Base-by-base conservation (phyloP, 2,888 invertebrate genomes). In the Rhamnusium bicolor region DNA sequence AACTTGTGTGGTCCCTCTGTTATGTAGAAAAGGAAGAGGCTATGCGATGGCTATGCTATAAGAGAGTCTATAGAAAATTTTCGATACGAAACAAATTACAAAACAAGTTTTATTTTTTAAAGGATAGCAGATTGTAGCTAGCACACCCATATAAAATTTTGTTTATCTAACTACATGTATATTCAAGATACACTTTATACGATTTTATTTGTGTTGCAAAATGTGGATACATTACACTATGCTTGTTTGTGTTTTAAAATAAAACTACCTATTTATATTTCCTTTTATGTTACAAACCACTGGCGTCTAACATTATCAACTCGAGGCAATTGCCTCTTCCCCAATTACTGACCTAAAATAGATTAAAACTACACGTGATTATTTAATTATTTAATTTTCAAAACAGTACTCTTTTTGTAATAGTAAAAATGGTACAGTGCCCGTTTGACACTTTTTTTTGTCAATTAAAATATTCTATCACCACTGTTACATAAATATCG, bases 1-100 rank as follows among this genome's bases (percentile, higher is more conserved):
- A 68, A 19, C 53, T 40, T 32, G 54, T 29, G 62, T 69, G 68
- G 62, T 69, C 69, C 27, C 53, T 8, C 27, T 32, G 56, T 58
- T 66, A n/a, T n/a, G n/a, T 54, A 47, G 46, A 47, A 16, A 58
- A 58, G 68, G 49, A 47, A 49, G 27, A 53, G 24, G 18, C n/a
- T 29, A 14, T 54, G 16, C 19, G 40, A 12, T 14, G 27, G 47
- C 12, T 40, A n/a, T n/a, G n/a, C n/a, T n/a, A 10, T 53, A 21
- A 46, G 56, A 46, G 54, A 6, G 24, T 29, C 46, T 49, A 49
- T 60, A 68, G 68, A 19, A 68, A 58, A 68, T 68, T 68, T 53
- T 58, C 47, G 24, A 58, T 68, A 54, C 32, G 18, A 53, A 66
- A 62, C 62, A 62, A 62, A 62, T 46, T 47, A 65, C 53, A 51